These are phyloP conservation scores for Megaceryle maxima DNA, from an alignment of 2,113 vertebrate species.

Conservation along the genomic window DNA sequence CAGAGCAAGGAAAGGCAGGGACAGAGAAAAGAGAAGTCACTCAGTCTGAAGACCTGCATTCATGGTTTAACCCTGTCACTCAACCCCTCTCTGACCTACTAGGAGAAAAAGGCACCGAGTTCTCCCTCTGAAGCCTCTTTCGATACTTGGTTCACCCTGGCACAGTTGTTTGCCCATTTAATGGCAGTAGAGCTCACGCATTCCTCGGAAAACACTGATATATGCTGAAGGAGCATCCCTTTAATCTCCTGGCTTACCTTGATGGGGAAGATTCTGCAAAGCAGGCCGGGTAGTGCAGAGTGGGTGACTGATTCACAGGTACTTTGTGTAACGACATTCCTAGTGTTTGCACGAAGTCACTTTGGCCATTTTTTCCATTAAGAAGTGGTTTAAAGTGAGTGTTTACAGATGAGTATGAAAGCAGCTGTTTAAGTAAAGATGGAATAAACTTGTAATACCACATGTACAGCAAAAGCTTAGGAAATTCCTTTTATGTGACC, in stretches of 20 bases:
- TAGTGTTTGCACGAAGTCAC: slow-evolving; percentile 53
- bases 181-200: neutral
- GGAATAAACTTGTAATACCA: slow-evolving; percentile 76
- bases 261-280: neutral
- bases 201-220: neutral
- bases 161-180: neutral
- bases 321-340: slow-evolving; percentile 46
- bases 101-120: neutral
- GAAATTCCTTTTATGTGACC: slow-evolving; percentile 59
- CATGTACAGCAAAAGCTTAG: slow-evolving; percentile 67
- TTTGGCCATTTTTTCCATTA: slow-evolving; percentile 56
- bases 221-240: neutral
- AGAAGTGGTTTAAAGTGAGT: slow-evolving; percentile 55
- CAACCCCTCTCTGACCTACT: slow-evolving; percentile 1
- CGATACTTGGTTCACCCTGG: neutral
- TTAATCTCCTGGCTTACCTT: slow-evolving; percentile 52
- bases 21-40: slow-evolving; percentile 26
- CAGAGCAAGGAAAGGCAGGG: slow-evolving; percentile 32
- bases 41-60: neutral
- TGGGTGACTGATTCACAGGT: slow-evolving; percentile 43
- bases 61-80: neutral
- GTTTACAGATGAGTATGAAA: slow-evolving; percentile 61
- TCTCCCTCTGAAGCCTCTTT: neutral
- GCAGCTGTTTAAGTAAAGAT: slow-evolving; percentile 68
- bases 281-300: slow-evolving; percentile 25